Base-by-base conservation (phyloP, 2,888 invertebrate species). In the Hoplodrina ambigua region DNA sequence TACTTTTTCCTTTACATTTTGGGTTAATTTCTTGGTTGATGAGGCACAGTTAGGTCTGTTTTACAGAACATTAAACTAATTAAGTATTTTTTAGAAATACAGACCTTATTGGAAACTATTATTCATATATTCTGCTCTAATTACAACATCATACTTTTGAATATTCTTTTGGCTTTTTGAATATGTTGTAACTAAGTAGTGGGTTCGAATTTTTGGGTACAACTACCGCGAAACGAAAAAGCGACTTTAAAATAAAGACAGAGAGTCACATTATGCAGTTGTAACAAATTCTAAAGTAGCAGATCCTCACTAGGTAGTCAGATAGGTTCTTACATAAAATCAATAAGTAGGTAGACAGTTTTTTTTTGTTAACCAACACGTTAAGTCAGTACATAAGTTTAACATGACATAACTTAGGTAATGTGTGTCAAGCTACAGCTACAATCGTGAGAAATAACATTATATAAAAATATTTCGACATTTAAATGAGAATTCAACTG, bases 391-490 rank as follows among this genome's bases (percentile, higher is more conserved):
- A 17, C 46, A 41, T 46, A 46, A 85, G 75, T 81, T 78, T 87
- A 84, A 85, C 85, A 89, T 94, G 93, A 94, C 93, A 94, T 93
- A 94, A 93, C 85, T 90, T 89, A 75, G 77, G 83, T 84, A 88
- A 91, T 90, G 88, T 93, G 83, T 93, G 92, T 92, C 92, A 92
- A 89, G 85, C 91, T 91, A 90, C 17, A 46, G 84, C 81, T 77
- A 75, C 72, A 75, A 81, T 73, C 75, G 80, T 86, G 83, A 79
- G 85, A 86, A 72, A 60, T 62, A 79, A 84, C 80, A 84, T 85
- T 86, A 84, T 79, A 84, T 85, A 86, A 86, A 75, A 83, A 80
- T 79, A 75, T 87, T 86, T 86, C 83, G 59, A 85, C 72, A 84
- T 71, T 59, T 71, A 49, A 33, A 69, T 57, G 59, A 11, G 50